phyloP scores from a whole-genome alignment of 2,888 invertebrate genomes.

The Notocelia uddmanniana region DNA sequence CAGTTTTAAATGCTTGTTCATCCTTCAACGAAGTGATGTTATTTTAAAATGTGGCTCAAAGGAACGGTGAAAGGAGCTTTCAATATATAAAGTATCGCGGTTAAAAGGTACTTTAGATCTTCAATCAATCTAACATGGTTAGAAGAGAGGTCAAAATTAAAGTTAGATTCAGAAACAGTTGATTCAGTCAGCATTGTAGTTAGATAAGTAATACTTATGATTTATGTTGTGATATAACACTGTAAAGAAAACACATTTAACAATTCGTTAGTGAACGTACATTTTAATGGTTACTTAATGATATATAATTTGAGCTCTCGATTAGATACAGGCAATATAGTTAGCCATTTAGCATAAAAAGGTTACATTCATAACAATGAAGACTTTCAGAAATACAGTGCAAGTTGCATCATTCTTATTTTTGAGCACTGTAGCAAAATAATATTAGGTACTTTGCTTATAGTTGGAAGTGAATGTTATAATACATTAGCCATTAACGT shows the following conservation, averaged over 20 bases:
- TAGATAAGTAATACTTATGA: slow-evolving; percentile 1
- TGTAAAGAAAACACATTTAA: not conserved
- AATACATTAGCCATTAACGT: too few relatives aligned
- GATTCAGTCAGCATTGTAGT: not conserved
- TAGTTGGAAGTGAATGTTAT: too few relatives aligned
- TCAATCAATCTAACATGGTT: not conserved
- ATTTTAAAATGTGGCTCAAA: too few relatives aligned
- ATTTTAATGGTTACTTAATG: not conserved
- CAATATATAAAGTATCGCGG: too few relatives aligned
- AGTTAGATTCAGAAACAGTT: not conserved
- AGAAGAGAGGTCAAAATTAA: not conserved
- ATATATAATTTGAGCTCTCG: slow-evolving; percentile 9
- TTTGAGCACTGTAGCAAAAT: not conserved
- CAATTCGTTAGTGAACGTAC: not conserved
- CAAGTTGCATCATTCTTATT: not conserved
- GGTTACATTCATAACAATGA: slow-evolving; percentile 16
- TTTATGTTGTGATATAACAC: too few relatives aligned
- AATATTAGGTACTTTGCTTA: not conserved
- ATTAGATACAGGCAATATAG: slow-evolving; percentile 22
- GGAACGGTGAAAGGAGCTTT: too few relatives aligned
- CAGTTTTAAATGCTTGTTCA: too few relatives aligned
- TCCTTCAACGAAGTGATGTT: too few relatives aligned
- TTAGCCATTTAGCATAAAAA: not conserved
- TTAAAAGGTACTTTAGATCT: too few relatives aligned
- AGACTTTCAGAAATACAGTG: not conserved